These are phyloP conservation scores for Drosophila lacteicornis DNA, from an alignment of 1,140 invertebrate genomes.

Conservation along the genomic window DNA sequence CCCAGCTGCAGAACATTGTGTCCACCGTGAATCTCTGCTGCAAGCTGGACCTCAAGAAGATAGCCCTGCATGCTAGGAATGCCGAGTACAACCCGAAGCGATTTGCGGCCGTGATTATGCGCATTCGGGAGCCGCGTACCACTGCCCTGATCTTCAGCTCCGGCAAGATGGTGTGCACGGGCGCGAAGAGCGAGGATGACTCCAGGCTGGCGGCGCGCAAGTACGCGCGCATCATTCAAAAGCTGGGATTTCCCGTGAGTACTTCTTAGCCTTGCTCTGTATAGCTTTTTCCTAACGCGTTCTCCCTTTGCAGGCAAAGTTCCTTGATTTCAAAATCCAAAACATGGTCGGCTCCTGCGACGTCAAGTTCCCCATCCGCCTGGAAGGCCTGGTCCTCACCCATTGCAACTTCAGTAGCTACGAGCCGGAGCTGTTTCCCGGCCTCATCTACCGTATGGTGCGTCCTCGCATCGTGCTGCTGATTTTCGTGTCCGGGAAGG, in stretches of 20 bases:
- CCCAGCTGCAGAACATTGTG: constrained; percentile 98
- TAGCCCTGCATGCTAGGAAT: constrained; percentile 99
- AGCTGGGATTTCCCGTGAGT: constrained; percentile 96
- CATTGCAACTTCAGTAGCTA: constrained; percentile 99
- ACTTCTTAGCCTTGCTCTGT: too few relatives aligned
- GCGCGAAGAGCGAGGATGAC: constrained; percentile 99
- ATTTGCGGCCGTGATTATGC: constrained; percentile 99
- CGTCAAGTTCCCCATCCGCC: constrained; percentile 98
- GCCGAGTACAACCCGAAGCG: constrained; percentile 99
- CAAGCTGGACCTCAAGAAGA: constrained; percentile 98
- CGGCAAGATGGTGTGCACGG: constrained; percentile 99
- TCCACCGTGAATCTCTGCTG: constrained; percentile 99
- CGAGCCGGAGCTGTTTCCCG: constrained; percentile 98
- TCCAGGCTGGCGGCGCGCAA: constrained; percentile 98
- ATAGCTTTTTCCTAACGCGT: constrained; percentile 18
- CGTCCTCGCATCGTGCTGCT: constrained; percentile 99
- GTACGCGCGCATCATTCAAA: constrained; percentile 99
- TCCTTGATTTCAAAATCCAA: constrained; percentile 99
- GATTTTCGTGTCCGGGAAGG: constrained; percentile 99
- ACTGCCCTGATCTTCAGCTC: constrained; percentile 99
- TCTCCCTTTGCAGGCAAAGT: constrained; percentile 93
- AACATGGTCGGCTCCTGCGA: constrained; percentile 99
- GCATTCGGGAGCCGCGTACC: constrained; percentile 98
- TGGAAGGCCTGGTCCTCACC: constrained; percentile 98
- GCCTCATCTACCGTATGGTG: constrained; percentile 99